A percentile compares a stretch with the other conserved stretches of the same genome.
phyloP scores from a whole-genome alignment of 30 jellyfish, hydroid and myxozoan genomes.

The Pelagia noctiluca region DNA sequence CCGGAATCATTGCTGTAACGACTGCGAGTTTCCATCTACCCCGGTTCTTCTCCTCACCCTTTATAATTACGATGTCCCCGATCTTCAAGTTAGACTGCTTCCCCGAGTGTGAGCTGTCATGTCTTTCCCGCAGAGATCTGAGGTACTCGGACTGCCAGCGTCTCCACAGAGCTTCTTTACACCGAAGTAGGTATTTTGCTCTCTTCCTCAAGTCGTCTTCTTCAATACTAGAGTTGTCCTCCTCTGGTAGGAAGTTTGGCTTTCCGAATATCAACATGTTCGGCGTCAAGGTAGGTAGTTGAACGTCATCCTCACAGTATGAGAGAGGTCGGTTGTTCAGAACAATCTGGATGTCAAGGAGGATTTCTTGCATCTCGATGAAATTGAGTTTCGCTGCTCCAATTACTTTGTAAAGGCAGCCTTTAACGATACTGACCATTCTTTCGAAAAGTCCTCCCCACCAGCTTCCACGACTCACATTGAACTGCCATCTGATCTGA shows the following conservation, averaged over 20 bases:
- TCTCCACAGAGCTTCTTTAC: constrained; percentile 64
- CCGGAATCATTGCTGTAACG: constrained; percentile 24
- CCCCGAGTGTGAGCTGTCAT: constrained; percentile 30
- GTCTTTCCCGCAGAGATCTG: constrained; percentile 64
- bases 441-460: constrained; percentile 67
- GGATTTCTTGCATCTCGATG: constrained; percentile 23
- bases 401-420: constrained; percentile 21
- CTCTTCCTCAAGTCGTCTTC: constrained; percentile 25
- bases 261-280: constrained; percentile 35
- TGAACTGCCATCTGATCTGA: constrained; percentile 47
- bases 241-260: constrained; percentile 26
- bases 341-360: constrained; percentile 27
- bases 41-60: constrained; percentile 69
- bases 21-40: constrained; percentile 59
- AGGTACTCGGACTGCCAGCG: constrained; percentile 69
- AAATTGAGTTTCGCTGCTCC: constrained; percentile 23
- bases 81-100: background rate
- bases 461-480: constrained; percentile 47
- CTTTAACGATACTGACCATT: constrained; percentile 23
- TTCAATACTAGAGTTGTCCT: constrained; percentile 19
- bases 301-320: constrained; percentile 48
- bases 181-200: constrained; percentile 32
- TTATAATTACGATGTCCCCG: constrained; percentile 66
- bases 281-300: constrained; percentile 48
- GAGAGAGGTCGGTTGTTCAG: constrained; percentile 45